phyloP scores from a whole-genome alignment of 2,797 vertebrate genomes.

The Atherinosoma microstoma region DNA sequence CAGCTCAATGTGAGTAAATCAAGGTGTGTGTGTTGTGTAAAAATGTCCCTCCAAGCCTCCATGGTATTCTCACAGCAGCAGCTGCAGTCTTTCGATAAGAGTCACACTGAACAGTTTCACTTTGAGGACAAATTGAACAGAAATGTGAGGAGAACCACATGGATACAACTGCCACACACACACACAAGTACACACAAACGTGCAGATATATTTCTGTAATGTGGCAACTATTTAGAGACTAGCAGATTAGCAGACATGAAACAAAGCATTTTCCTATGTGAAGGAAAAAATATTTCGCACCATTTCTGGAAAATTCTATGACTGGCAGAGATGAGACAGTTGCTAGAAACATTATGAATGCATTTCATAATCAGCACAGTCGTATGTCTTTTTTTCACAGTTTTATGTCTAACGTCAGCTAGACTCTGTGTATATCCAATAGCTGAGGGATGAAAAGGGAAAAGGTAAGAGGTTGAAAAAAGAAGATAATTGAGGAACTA shows the following conservation, averaged over 20 bases:
- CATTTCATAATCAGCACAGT: slow-evolving; percentile 8
- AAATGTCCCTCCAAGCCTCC: slow-evolving; percentile 54
- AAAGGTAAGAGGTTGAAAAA: slow-evolving; percentile 1
- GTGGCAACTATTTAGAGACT: slow-evolving; percentile 44
- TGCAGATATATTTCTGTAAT: slow-evolving; percentile 22
- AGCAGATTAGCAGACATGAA: slow-evolving; percentile 63
- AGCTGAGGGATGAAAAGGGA: neutral
- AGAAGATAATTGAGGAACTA: neutral
- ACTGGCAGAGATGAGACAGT: slow-evolving; percentile 11
- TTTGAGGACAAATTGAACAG: slow-evolving; percentile 74
- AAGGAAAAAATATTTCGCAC: slow-evolving; percentile 29
- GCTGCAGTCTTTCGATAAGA: slow-evolving; percentile 82
- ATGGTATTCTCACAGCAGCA: slow-evolving; percentile 67
- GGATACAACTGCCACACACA: slow-evolving; percentile 25
- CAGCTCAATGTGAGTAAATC: slow-evolving; percentile 36
- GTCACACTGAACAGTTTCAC: slow-evolving; percentile 62
- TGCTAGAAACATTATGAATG: slow-evolving; percentile 8
- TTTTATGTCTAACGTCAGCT: slow-evolving; percentile 7
- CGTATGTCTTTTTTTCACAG: neutral
- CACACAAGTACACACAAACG: slow-evolving; percentile 20
- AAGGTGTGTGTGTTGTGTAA: slow-evolving; percentile 51
- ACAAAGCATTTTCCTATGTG: slow-evolving; percentile 48
- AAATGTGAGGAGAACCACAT: slow-evolving; percentile 47
- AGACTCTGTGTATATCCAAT: neutral
- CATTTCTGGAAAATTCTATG: slow-evolving; percentile 36